Conservation (phyloP, 2,113 vertebrate species). For the Probosciger aterrimus region DNA sequence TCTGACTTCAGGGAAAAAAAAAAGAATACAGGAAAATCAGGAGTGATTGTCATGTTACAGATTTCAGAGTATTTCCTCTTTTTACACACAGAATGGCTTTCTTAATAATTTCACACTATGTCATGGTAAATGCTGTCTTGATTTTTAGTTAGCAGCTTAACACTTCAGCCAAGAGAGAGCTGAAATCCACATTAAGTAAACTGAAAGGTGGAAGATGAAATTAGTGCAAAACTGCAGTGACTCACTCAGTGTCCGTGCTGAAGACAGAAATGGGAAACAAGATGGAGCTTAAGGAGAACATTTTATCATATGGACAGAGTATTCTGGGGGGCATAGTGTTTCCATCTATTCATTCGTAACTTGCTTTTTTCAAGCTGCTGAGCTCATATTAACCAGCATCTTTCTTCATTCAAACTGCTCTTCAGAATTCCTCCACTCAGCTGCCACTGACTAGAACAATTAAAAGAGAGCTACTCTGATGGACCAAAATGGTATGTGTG, state of each 20-base stretch:
- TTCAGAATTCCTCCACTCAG: not conserved
- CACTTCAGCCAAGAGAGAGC: not conserved
- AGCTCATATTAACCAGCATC: not conserved
- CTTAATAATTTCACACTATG: not conserved
- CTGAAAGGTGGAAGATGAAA: not conserved
- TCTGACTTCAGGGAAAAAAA: not conserved
- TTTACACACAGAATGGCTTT: not conserved
- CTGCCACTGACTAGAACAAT: not conserved
- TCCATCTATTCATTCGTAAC: not conserved
- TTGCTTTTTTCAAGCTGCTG: not conserved
- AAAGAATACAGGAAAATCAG: not conserved
- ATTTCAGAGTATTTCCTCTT: not conserved
- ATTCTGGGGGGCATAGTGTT: not conserved
- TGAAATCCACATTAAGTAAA: not conserved
- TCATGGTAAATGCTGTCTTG: not conserved
- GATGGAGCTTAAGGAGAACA: not conserved
- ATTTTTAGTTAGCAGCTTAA: not conserved
- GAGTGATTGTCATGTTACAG: not conserved
- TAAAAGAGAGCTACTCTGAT: not conserved
- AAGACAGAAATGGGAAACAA: not conserved
- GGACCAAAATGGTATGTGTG: not conserved
- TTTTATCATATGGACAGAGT: not conserved
- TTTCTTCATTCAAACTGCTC: not conserved
- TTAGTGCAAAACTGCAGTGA: not conserved
- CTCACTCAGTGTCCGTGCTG: not conserved